Base-by-base conservation (phyloP, 2,113 vertebrate species). In the Pygoscelis antarcticus region DNA sequence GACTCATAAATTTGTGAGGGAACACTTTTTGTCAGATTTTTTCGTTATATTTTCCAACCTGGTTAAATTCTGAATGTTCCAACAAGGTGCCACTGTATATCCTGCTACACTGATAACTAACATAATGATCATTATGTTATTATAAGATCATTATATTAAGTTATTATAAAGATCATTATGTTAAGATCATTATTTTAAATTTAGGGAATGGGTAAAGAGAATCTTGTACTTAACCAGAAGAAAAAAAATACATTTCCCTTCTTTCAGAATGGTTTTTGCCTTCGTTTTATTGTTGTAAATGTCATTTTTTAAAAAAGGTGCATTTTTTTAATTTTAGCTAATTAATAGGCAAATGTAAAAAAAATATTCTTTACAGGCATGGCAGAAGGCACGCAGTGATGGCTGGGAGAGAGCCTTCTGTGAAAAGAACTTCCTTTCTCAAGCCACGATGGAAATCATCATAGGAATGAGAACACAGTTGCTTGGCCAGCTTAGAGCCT, bases 401-500 rank as follows among this genome's bases (percentile, higher is more conserved):
- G 99, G 99, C 32, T 99, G 99, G 98, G 99, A 99, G 88, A 98
- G 99, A 95, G 95, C 98, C 34, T 99, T 99, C 96, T 99, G 99
- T 98, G 99, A 99, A 91, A 99, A 99, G 95, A 99, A 99, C 96
- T 99, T 99, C 92, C 95, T 99, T 52, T 99, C 99, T 61, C 99
- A 99, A 94, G 99, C 99, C 93, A 99, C 99, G 3, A 99, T 99
- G 99, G 98, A 99, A 97, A 99, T 99, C 95, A 99, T 99, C 2
- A 96, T 99, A 30, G 99, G 99, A 93, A 99, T 99, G 99, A 99
- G 99, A 96, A 99, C 99, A 16, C 99, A 99, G 93, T 97, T 99
- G 61, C 98, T 99, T 83, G 99, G 99, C 93, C 99, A 99, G 32
- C 99, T 99, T 58, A 98, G 99, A 96, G 99, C 99, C 19, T 99